These are phyloP conservation scores for Erythrolamprus reginae DNA, from an alignment of 2,113 vertebrate species.

Conservation along the genomic window DNA sequence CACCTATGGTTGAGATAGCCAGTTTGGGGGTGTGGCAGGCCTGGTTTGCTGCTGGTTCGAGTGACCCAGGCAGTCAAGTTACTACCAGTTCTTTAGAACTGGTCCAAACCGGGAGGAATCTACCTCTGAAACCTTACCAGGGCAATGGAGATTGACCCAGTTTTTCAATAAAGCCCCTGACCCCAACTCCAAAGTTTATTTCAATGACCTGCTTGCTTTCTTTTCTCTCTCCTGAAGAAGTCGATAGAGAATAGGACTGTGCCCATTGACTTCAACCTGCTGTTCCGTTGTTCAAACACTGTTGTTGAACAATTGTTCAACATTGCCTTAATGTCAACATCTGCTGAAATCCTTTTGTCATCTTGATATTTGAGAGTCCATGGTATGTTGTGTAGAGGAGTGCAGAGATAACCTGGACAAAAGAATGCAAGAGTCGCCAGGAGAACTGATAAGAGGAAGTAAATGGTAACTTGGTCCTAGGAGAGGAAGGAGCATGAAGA, in stretches of 20 bases:
- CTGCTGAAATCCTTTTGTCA: neutral
- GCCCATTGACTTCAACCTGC: neutral
- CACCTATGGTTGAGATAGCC: too few species aligned
- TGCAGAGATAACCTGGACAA: neutral
- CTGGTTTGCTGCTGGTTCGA: too few species aligned
- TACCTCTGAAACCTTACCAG: neutral
- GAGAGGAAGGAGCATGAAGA: neutral
- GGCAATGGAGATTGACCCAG: neutral
- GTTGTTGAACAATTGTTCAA: neutral
- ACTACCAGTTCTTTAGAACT: too few species aligned
- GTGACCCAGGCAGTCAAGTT: too few species aligned
- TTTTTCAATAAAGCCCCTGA: neutral
- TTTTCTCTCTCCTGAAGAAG: neutral
- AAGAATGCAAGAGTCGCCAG: neutral
- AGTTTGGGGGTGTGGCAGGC: too few species aligned
- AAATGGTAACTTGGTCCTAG: neutral
- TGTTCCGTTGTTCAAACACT: neutral
- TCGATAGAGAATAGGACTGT: neutral
- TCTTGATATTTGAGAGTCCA: neutral
- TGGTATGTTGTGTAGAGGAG: neutral
- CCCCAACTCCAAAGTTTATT: neutral
- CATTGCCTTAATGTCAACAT: neutral
- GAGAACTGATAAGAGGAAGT: neutral
- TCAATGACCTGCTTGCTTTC: neutral
- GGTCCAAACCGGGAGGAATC: too few species aligned